A percentile compares a stretch with the other conserved stretches of the same genome.
phyloP scores from a whole-genome alignment of 2,113 vertebrate species.

The Malurus melanocephalus region DNA sequence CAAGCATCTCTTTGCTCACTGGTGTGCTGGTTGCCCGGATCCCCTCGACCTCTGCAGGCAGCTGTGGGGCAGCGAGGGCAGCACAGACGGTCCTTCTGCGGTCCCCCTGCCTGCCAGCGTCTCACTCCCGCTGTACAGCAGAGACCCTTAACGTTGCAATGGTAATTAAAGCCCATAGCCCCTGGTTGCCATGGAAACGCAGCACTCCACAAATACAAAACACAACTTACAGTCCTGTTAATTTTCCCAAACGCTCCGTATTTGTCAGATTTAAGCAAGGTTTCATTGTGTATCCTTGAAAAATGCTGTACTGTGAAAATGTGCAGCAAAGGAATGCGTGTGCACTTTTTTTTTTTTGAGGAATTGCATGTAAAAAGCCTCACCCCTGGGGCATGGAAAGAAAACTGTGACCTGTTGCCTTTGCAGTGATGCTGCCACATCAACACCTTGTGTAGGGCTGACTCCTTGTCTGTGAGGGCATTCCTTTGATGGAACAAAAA shows the following conservation, averaged over 20 bases:
- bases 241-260: not conserved
- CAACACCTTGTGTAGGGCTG: not conserved
- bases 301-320: not conserved
- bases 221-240: not conserved
- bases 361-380: not conserved
- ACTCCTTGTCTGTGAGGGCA: not conserved
- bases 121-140: not conserved
- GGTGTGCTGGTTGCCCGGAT: rapidly evolving
- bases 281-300: not conserved
- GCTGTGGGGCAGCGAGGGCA: not conserved
- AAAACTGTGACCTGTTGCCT: not conserved
- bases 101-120: not conserved
- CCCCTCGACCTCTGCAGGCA: not conserved
- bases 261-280: not conserved
- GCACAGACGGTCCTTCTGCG: rapidly evolving
- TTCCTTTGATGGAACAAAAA: not conserved
- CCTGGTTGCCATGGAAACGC: slow-evolving; percentile 39
- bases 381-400: not conserved
- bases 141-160: not conserved
- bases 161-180: slow-evolving; percentile 29
- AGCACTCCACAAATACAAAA: slow-evolving; percentile 24
- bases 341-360: not conserved
- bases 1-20: not conserved
- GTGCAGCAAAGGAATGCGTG: rapidly evolving
- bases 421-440: not conserved